Conservation (phyloP, 92 coral and sea anemone species). For the Phenganax subtilis region DNA sequence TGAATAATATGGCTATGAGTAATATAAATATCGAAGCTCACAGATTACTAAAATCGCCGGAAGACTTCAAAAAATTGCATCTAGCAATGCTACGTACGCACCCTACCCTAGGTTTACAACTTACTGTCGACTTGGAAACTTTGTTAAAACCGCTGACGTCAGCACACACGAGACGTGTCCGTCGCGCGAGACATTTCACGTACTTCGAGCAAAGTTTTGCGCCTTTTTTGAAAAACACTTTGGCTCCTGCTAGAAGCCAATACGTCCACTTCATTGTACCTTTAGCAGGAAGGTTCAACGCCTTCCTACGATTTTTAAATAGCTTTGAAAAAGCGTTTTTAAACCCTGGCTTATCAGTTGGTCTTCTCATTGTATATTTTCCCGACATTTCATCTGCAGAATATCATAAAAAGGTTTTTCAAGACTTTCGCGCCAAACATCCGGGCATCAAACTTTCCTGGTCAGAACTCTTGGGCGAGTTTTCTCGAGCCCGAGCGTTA, state of each 20-base stretch:
- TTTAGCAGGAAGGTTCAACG: conserved; percentile 65
- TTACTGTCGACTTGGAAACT: conserved; percentile 65
- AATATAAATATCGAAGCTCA: conserved; percentile 79
- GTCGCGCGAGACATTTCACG: conserved; percentile 76
- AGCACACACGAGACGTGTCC: conserved; percentile 64
- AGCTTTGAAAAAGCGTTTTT: conserved; percentile 75
- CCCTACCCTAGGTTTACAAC: conserved; percentile 81
- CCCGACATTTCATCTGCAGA: conserved; percentile 63
- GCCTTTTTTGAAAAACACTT: conserved; percentile 69
- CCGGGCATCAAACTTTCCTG: conserved; percentile 74
- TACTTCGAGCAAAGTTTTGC: conserved; percentile 88
- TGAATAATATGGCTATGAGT: conserved; percentile 74
- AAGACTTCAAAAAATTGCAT: conserved; percentile 83
- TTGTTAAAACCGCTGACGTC: conserved; percentile 79
- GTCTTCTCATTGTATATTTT: conserved; percentile 83
- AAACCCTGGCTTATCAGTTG: conserved; percentile 59
- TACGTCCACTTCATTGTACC: conserved; percentile 84
- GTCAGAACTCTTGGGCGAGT: conserved; percentile 84
- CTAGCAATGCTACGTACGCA: conserved; percentile 77
- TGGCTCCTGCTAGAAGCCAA: conserved; percentile 45
- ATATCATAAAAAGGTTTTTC: conserved; percentile 63
- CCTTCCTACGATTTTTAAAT: conserved; percentile 60
- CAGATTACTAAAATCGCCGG: conserved; percentile 65
- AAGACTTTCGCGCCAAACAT: conserved; percentile 59
- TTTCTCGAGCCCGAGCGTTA: conserved; percentile 85